These are phyloP conservation scores for Willowsia nigromaculata DNA, from an alignment of 2,888 invertebrate species.

Conservation along the genomic window DNA sequence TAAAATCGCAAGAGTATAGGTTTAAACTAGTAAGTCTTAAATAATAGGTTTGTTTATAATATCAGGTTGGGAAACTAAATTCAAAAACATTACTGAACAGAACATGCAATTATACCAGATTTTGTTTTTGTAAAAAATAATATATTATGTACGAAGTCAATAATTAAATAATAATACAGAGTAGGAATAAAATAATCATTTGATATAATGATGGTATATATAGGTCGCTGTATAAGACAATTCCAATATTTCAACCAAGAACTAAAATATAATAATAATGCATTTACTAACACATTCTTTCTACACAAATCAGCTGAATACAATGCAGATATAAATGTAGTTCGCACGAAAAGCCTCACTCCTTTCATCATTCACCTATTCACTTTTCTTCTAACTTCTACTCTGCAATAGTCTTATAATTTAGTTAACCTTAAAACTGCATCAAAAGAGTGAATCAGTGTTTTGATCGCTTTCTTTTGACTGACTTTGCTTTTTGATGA, in stretches of 20 bases:
- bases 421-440: constrained; percentile 56
- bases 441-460: constrained; percentile 60
- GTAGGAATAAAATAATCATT: constrained; percentile 27
- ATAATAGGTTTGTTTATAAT: background rate
- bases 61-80: constrained; percentile 10
- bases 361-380: background rate
- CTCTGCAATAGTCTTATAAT: constrained; percentile 34
- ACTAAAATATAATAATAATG: background rate
- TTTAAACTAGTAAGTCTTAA: background rate
- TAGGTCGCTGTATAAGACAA: constrained; percentile 10
- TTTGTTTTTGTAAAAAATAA: constrained; percentile 22
- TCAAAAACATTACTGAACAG: constrained; percentile 30
- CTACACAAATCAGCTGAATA: constrained; percentile 8
- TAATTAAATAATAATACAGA: constrained; percentile 29
- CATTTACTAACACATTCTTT: background rate
- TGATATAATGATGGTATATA: constrained; percentile 4
- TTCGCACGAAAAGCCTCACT: background rate
- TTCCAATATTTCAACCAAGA: background rate
- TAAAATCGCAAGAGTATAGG: background rate
- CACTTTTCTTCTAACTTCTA: background rate
- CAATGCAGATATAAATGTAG: background rate
- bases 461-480: constrained; percentile 9
- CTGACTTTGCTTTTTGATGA: constrained; percentile 63
- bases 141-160: background rate
- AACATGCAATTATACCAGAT: constrained; percentile 28